Conservation (phyloP, 2,113 vertebrate genomes). For the Pristiophorus japonicus region DNA sequence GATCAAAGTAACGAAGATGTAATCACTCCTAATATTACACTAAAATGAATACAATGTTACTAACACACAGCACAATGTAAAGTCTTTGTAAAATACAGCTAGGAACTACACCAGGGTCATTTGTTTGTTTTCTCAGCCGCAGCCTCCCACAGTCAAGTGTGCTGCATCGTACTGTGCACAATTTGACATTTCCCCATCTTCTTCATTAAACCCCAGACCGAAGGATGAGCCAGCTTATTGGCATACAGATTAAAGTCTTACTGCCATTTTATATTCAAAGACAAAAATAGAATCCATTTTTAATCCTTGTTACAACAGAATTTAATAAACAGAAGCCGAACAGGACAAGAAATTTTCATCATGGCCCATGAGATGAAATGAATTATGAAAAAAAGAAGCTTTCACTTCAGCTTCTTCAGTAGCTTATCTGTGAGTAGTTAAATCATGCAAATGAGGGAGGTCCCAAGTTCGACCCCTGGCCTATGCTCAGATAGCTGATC, state of each 20-base stretch:
- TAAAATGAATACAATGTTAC: not conserved
- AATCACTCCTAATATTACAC: not conserved
- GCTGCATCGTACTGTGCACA: not conserved
- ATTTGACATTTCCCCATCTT: not conserved
- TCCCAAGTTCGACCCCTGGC: not conserved
- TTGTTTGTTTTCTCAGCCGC: not conserved
- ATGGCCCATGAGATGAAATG: not conserved
- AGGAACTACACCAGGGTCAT: not conserved
- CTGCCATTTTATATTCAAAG: not conserved
- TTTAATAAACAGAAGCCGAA: not conserved
- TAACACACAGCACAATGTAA: not conserved
- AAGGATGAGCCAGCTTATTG: not conserved
- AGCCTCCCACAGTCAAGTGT: not conserved
- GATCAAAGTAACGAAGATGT: not conserved
- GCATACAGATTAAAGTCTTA: not conserved
- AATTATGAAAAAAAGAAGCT: not conserved
- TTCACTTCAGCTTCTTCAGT: not conserved
- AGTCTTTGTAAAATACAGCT: not conserved
- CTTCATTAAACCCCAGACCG: not conserved
- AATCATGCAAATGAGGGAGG: not conserved
- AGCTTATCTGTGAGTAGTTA: not conserved
- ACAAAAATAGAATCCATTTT: not conserved
- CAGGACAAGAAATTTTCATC: not conserved
- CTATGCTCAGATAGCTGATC: not conserved
- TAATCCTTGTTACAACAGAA: not conserved